A percentile compares a stretch with the other conserved stretches of the same genome.
Conservation (phyloP, 2,888 invertebrate genomes). For the Cecidostiba fungosa region DNA sequence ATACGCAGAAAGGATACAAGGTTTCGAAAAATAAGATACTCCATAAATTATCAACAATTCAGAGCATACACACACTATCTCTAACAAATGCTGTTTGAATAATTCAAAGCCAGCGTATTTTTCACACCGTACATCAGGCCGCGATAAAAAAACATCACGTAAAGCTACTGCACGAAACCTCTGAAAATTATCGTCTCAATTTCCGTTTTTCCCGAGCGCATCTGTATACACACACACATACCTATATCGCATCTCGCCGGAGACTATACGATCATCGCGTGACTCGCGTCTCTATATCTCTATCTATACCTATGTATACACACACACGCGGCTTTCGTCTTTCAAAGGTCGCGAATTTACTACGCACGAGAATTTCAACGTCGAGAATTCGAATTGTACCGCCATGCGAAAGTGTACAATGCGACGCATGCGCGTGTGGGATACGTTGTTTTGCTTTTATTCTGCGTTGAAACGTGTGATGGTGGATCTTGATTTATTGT, state of each 20-base stretch:
- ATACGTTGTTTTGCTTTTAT: not conserved
- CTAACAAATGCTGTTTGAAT: not conserved
- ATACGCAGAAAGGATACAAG: too few species aligned
- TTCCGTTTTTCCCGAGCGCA: not conserved
- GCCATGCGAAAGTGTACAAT: not conserved
- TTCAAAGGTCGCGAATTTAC: constrained; percentile 3
- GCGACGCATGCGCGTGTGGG: not conserved
- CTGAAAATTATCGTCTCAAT: constrained; percentile 32
- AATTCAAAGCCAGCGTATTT: not conserved
- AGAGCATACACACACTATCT: not conserved
- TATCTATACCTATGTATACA: not conserved
- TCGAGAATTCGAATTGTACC: not conserved
- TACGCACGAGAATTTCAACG: not conserved
- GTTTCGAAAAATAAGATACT: too few species aligned
- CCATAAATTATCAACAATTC: not conserved
- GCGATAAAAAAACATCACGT: not conserved
- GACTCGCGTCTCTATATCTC: not conserved
- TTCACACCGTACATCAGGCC: not conserved
- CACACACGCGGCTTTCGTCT: not conserved
- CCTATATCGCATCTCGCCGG: not conserved
- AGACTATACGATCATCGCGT: constrained; percentile 11
- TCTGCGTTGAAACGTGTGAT: not conserved
- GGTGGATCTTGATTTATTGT: not conserved
- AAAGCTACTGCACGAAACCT: not conserved
- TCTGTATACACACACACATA: too few species aligned